Evolutionary conservation across 2,113 vertebrate genomes (phyloP), one percentile per base, ranked within the genome.

Genomic region (Pholis gunnellus): DNA sequence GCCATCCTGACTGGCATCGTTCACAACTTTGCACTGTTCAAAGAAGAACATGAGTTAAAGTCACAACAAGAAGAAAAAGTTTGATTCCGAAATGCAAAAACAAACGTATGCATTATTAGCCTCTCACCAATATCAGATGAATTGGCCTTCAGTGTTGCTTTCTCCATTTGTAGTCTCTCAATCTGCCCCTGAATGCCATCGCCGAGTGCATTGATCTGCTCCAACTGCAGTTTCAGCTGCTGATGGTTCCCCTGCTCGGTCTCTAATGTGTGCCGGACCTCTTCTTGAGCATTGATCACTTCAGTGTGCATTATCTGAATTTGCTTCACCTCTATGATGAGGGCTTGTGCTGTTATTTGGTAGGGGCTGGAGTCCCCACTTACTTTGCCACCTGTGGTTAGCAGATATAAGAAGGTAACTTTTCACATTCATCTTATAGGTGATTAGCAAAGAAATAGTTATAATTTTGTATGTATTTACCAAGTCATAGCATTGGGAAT

Each of bases 11-110:
- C 2, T 1, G 34, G 48, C 87, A 88, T 46, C 20, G 54, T 50
- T 68, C 76, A 63, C 79, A 88, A 31, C 17, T 83, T 18, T 15
- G 9, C 14, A 1, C 87, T 88, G 46, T 68, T 48, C 14, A 57
- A 66, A 67, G 9, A 63, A 11, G 13, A 74, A 79, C 40, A 57
- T 8, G 0, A 25, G 27, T n/a, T 63, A 9, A 52, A 67, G 25
- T 34, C 14, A n/a, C 20, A n/a, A 67, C 13, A 48, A 18, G 2
- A 52, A 44, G 17, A 66, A 59, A 72, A 22, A 0, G 7, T 34
- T 56, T 61, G 4, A 52, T 14, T 66, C 6, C 20, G 60, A 66
- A 48, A 38, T n/a, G 1, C 1, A 38, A 2, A 6, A 36, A 31
- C 34, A 60, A 64, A 38, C 0, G 0, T n/a, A 48, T 40, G 1